These are phyloP conservation scores for Coleophora deauratella DNA, from an alignment of 2,888 invertebrate genomes.

Conservation along the genomic window DNA sequence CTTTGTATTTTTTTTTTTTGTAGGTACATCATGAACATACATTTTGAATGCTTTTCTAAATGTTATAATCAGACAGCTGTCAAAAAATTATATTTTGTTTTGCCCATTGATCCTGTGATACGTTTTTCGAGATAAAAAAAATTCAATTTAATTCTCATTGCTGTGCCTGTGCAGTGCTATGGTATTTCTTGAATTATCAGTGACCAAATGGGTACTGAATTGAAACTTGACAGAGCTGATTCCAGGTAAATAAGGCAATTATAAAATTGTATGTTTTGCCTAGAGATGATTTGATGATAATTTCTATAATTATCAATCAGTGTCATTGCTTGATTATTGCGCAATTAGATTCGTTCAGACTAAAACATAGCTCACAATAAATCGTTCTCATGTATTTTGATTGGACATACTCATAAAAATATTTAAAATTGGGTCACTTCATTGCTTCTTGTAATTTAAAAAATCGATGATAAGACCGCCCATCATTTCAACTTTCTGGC, in stretches of 20 bases:
- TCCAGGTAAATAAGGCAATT: conserved; percentile 39
- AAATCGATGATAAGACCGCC: no score
- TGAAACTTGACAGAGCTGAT: conserved; percentile 43
- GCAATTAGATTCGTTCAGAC: conserved; percentile 5
- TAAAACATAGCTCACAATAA: no score
- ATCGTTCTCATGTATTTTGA: no score
- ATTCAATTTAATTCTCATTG: neutral
- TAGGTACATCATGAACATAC: no score
- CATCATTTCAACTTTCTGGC: neutral
- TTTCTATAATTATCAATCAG: conserved; percentile 13
- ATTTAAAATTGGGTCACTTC: no score
- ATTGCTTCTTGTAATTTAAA: no score
- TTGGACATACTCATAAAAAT: no score
- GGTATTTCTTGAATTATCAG: conserved; percentile 51
- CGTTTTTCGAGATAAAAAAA: neutral
- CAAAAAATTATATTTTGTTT: conserved; percentile 14
- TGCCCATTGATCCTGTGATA: conserved; percentile 10
- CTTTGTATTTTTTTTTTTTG: no score
- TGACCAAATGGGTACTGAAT: conserved; percentile 64
- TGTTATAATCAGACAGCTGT: no score
- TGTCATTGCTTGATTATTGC: neutral
- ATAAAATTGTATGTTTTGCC: no score
- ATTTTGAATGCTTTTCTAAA: no score
- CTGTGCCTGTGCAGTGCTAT: conserved; percentile 33
- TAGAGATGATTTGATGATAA: conserved; percentile 5